phyloP scores from a whole-genome alignment of 2,888 invertebrate genomes.

The Oscheius onirici region DNA sequence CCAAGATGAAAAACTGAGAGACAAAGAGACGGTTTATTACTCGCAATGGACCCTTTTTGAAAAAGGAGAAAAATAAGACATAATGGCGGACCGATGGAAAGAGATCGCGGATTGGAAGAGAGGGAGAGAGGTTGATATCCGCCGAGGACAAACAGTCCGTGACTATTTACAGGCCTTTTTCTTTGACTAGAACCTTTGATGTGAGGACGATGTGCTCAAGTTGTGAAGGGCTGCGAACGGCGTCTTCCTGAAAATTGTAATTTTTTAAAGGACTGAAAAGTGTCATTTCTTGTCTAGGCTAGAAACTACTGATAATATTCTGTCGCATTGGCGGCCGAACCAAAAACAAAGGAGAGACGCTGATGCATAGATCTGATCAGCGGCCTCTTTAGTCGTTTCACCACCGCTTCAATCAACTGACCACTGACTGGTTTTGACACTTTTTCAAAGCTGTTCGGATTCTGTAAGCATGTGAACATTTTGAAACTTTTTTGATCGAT shows the following conservation, averaged over 20 bases:
- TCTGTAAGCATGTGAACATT: too few species aligned
- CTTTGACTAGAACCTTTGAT: constrained; percentile 16
- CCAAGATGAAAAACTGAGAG: too few species aligned
- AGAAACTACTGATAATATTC: too few species aligned
- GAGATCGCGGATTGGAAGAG: constrained; percentile 18
- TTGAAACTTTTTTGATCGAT: too few species aligned
- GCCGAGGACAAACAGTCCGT: constrained; percentile 31
- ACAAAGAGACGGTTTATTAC: constrained; percentile 15
- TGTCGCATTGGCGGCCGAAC: too few species aligned
- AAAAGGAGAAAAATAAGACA: neutral
- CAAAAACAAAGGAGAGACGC: too few species aligned
- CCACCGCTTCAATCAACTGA: too few species aligned
- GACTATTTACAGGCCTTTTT: constrained; percentile 30
- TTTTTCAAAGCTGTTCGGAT: too few species aligned
- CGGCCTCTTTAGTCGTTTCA: too few species aligned
- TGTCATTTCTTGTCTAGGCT: neutral
- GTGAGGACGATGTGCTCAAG: constrained; percentile 1
- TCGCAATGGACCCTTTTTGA: constrained; percentile 14
- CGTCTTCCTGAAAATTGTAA: constrained; percentile 15
- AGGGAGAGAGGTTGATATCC: neutral
- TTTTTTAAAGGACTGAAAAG: neutral
- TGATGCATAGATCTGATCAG: too few species aligned
- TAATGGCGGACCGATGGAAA: constrained; percentile 17
- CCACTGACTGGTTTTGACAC: too few species aligned
- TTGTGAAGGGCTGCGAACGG: constrained; percentile 26